These are phyloP conservation scores for Candoia aspera DNA, from an alignment of 2,113 vertebrate genomes.

Conservation along the genomic window DNA sequence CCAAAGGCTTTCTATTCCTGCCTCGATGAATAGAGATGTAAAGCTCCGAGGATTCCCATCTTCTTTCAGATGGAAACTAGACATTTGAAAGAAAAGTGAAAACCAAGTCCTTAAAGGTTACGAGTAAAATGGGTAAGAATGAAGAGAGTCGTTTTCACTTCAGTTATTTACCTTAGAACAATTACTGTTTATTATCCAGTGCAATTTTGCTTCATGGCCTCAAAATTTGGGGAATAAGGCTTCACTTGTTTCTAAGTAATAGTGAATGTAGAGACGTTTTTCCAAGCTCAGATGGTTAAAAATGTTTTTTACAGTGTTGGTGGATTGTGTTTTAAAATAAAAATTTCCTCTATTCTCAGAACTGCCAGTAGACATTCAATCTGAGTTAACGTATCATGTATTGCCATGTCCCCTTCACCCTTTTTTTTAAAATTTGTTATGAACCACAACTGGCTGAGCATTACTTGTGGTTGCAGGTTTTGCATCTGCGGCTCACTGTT, in stretches of 20 bases:
- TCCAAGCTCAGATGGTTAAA: neutral
- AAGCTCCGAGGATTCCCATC: neutral
- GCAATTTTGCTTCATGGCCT: neutral
- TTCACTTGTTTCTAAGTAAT: neutral
- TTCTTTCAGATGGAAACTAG: neutral
- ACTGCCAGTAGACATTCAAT: neutral
- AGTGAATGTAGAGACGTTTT: neutral
- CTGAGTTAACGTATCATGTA: neutral
- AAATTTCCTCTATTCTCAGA: neutral
- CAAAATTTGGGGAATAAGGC: neutral
- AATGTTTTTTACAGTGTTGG: neutral
- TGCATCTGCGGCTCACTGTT: neutral
- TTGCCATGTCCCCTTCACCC: too few species aligned
- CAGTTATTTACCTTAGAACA: neutral
- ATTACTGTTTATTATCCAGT: neutral
- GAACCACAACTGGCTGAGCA: neutral
- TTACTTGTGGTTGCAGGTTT: neutral
- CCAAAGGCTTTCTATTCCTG: neutral
- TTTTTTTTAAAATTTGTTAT: neutral
- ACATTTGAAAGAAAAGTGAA: neutral
- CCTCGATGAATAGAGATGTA: neutral
- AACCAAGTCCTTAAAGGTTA: neutral
- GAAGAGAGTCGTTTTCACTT: neutral
- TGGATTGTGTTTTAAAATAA: neutral
- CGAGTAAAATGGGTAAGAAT: neutral